A percentile compares a stretch with the other conserved stretches of the same genome.
Evolutionary conservation across 2,113 vertebrate species (phyloP).

Genomic region (Setophaga petechia): DNA sequence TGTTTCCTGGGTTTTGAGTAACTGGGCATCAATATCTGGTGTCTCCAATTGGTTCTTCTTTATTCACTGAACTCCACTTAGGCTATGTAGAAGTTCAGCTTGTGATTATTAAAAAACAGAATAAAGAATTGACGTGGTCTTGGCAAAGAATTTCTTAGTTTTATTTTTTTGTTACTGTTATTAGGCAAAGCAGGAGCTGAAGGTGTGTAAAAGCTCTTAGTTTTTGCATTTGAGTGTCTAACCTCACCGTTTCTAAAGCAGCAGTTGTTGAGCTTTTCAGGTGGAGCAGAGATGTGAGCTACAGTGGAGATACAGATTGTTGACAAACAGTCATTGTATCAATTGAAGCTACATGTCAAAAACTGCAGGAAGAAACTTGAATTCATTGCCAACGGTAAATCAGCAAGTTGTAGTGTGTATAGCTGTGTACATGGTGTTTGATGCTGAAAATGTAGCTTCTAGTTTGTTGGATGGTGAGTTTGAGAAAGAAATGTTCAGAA

Average conservation of each 20-base stretch:
- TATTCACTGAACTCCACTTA: not conserved
- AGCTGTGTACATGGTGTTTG: not conserved
- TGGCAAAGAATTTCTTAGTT: not conserved
- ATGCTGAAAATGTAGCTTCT: not conserved
- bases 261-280: not conserved
- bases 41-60: not conserved
- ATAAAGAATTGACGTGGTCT: not conserved
- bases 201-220: not conserved
- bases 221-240: not conserved
- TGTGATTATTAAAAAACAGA: not conserved
- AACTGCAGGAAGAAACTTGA: not conserved
- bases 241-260: not conserved
- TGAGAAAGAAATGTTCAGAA: not conserved
- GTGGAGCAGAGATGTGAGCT: not conserved
- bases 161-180: not conserved
- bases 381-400: not conserved
- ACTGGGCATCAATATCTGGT: not conserved
- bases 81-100: not conserved
- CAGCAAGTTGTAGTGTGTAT: not conserved
- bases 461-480: not conserved
- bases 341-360: not conserved
- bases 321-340: not conserved
- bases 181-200: not conserved
- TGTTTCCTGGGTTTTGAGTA: not conserved
- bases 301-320: not conserved